phyloP scores from a whole-genome alignment of 2,797 vertebrate genomes.

The Hipposideros larvatus region DNA sequence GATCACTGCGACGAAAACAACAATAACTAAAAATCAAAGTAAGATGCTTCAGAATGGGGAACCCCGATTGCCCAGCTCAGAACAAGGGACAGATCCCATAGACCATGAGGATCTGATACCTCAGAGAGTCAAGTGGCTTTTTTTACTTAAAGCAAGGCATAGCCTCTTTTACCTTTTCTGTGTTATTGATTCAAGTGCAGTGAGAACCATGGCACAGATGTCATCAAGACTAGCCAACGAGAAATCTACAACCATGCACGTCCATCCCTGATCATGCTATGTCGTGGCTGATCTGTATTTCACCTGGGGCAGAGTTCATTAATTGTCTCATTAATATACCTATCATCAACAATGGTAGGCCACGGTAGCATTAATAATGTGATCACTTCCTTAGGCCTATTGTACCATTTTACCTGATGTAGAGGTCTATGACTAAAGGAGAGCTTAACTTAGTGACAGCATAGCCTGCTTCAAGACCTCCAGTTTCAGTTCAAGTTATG shows the following conservation, averaged over 20 bases:
- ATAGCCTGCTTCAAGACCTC: not conserved
- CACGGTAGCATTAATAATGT: not conserved
- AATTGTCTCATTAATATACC: not conserved
- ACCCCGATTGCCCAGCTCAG: not conserved
- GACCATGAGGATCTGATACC: not conserved
- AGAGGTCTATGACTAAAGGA: not conserved
- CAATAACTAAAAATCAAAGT: not conserved
- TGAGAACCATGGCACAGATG: not conserved
- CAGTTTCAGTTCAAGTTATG: not conserved
- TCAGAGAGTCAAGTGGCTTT: not conserved
- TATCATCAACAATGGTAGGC: not conserved
- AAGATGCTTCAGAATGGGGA: not conserved
- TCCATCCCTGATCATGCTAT: too few species aligned
- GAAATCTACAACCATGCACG: not conserved
- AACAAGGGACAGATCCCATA: not conserved
- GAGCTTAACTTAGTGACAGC: not conserved
- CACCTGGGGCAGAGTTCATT: not conserved
- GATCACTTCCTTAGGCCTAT: not conserved
- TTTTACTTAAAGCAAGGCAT: not conserved
- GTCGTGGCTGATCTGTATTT: not conserved
- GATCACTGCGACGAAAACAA: not conserved
- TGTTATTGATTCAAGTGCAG: not conserved
- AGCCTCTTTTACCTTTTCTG: not conserved
- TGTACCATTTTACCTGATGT: not conserved
- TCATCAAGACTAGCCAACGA: not conserved